A percentile compares a stretch with the other conserved stretches of the same genome.
These are phyloP conservation scores for Ochlodes sylvanus DNA, from an alignment of 2,888 invertebrate genomes.

Conservation along the genomic window DNA sequence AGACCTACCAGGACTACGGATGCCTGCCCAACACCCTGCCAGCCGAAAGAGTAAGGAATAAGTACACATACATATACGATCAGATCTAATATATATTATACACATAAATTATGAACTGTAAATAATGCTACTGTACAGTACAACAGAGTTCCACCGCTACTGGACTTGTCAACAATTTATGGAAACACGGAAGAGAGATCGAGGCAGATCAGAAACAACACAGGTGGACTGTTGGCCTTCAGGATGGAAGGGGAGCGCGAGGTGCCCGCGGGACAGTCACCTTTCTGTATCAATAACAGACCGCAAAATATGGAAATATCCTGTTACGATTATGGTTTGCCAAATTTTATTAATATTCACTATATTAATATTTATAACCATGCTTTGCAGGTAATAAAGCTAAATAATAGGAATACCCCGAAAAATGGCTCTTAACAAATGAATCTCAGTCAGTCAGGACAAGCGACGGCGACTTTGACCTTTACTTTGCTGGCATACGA, in stretches of 20 bases:
- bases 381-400: too few relatives aligned
- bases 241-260: conserved; percentile 47
- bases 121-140: neutral
- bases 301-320: conserved; percentile 47
- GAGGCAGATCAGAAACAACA: conserved; percentile 42
- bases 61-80: neutral
- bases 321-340: conserved; percentile 55
- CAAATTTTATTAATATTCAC: too few relatives aligned
- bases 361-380: too few relatives aligned
- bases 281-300: conserved; percentile 44
- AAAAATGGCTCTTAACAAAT: too few relatives aligned
- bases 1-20: conserved; percentile 56
- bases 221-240: conserved; percentile 49
- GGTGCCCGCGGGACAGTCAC: conserved; percentile 24
- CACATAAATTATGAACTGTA: too few relatives aligned
- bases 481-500: too few relatives aligned
- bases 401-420: too few relatives aligned
- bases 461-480: too few relatives aligned
- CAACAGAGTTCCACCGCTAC: conserved; percentile 16
- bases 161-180: conserved; percentile 14
- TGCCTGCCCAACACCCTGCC: conserved; percentile 50
- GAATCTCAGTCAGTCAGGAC: too few relatives aligned
- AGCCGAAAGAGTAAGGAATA: conserved; percentile 39
- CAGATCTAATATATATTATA: too few relatives aligned
- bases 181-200: conserved; percentile 17